Evolutionary conservation across 1,140 invertebrate species (phyloP), one percentile per base, ranked within the genome.

Genomic region (Pseudomyrmex pallidus): DNA sequence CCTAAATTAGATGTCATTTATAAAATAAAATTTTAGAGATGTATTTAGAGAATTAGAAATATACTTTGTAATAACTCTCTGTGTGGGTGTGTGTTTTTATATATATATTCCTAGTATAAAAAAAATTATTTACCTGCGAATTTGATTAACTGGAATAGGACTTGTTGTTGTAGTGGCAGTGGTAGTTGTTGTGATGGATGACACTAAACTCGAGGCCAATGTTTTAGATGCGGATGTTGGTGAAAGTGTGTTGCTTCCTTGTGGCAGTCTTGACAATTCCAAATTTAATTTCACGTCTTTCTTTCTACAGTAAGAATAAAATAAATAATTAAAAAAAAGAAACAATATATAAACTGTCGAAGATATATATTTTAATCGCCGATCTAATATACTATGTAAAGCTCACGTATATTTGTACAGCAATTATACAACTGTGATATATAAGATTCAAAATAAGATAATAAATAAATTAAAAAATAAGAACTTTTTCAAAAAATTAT

Each of bases 41-140:
- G 35, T 35, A 35, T 35, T 35, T 35, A 35, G 35, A 57, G n/a
- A 7, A 17, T 57, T 44, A 57, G n/a, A 59, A 48, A 59, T 73
- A 44, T 72, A 59, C 68, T 74, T 22, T 64, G 57, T 52, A 56
- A 13, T 35, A 35, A 46, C 50, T 35, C 35, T 35, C 35, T 35
- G 35, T 35, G 35, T 35, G 5, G 5, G 35, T 35, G 35, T 25
- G 8, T 63, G 35, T 52, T 74, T 52, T 13, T n/a, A n/a, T n/a
- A 5, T 35, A 64, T 25, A 48, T 48, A 86, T 17, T 13, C 15
- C 22, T 72, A 72, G 15, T 56, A 76, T 35, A 64, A 52, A 57
- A 67, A 67, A 52, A 35, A 78, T 44, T 74, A 92, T 87, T 84
- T 95, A 96, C 96, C 96, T 96, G 92, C 96, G 95, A 87, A 96